Evolutionary conservation across 2,113 vertebrate species (phyloP), one percentile per base, ranked within the genome.

Genomic region (Bombycilla garrulus): DNA sequence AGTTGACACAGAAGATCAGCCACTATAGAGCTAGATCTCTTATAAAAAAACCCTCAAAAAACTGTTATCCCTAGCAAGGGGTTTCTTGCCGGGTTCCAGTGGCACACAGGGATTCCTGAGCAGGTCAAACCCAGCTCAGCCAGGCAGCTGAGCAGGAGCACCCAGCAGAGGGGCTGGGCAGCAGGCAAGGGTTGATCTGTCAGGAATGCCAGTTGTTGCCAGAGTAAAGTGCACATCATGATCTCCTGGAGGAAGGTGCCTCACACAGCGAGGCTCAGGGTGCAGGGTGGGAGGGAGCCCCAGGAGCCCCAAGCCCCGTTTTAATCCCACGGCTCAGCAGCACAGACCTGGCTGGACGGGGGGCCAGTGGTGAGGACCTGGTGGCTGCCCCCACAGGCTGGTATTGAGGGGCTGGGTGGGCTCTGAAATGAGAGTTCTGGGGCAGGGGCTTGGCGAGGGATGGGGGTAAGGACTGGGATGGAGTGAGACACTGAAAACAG

Each of bases 11-110:
- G 23, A 51, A 71, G 25, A 40, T 22, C 28, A 74, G 31, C 16
- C 21, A 24, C 48, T 42, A 3, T 0, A 56, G 29, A 83, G 15
- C n/a, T 31, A 36, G 50, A 65, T 0, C 1, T 9, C 8, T 50
- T 15, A 12, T 20, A 10, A 86, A 64, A 69, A 28, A 47, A n/a
- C 4, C 3, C 12, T 10, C 8, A 6, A 3, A 56, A 62, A 23
- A 6, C 15, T 3, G 15, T 45, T 38, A 76, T n/a, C 45, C 26
- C 36, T 40, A 4, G 40, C n/a, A 73, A 35, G 24, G 12, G 2
- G 10, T 19, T 21, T 79, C 38, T n/a, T 83, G 56, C 14, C 19
- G 25, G 26, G 31, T 17, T 36, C 31, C 25, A 18, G 38, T 16
- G 44, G 45, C 23, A 33, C 54, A 10, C 23, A 58, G 45, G 1